A percentile compares a stretch with the other conserved stretches of the same genome.
phyloP scores from a whole-genome alignment of 2,888 invertebrate species.

The Yponomeuta sedellus region DNA sequence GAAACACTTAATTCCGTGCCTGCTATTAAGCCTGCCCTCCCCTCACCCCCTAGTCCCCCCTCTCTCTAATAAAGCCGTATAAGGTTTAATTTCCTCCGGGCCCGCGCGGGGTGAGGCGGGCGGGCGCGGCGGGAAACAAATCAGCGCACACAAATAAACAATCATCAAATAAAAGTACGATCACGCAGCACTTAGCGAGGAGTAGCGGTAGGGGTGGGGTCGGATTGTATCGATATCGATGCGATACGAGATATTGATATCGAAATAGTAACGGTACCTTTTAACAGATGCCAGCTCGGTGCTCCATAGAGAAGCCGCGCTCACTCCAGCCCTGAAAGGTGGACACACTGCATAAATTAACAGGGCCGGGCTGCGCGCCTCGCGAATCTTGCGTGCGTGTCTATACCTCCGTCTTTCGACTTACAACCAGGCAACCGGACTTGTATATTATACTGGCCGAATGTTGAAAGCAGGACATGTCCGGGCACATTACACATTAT shows the following conservation, averaged over 20 bases:
- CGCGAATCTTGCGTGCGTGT: no score
- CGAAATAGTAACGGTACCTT: no score
- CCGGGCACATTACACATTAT: no score
- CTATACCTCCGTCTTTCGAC: no score
- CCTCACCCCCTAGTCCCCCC: background rate
- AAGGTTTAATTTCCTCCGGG: slow-evolving; percentile 20
- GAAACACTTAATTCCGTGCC: background rate
- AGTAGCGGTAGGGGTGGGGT: slow-evolving; percentile 9
- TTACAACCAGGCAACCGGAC: no score
- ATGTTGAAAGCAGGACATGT: no score
- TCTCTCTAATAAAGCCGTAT: slow-evolving; percentile 20
- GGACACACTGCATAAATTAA: no score
- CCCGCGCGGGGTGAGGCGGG: slow-evolving; percentile 9
- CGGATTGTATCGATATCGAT: background rate
- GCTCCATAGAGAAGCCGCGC: no score
- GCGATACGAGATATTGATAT: background rate
- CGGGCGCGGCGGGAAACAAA: slow-evolving; percentile 32
- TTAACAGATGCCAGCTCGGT: no score
- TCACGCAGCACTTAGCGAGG: slow-evolving; percentile 52
- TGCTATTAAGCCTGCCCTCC: background rate
- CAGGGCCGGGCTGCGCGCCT: no score
- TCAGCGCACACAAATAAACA: slow-evolving; percentile 55
- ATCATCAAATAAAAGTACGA: slow-evolving; percentile 61
- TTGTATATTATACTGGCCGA: no score
- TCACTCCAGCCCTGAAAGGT: no score